Percentiles rank a stretch among this genome's conserved stretches.
Evolutionary conservation across 2,888 invertebrate species (phyloP).

Genomic region (Galerucella calmariensis): DNA sequence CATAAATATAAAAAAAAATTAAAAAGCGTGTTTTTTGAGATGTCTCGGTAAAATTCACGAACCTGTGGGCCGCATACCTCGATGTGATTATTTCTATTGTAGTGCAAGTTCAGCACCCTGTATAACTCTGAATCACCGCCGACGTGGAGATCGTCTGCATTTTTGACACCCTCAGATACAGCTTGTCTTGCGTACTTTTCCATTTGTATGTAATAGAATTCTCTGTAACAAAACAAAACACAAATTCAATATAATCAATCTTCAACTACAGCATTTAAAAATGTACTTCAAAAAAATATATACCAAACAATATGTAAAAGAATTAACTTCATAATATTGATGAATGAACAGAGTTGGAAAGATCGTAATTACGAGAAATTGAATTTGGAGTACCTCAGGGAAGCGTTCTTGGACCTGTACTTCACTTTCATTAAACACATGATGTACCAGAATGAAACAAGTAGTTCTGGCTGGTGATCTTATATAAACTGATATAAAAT

Average conservation of each 20-base stretch:
- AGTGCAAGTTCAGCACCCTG: conserved; percentile 97
- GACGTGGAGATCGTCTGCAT: conserved; percentile 92
- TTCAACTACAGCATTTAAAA: background rate
- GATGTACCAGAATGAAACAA: no score
- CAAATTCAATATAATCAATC: background rate
- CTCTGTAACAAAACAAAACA: conserved; percentile 75
- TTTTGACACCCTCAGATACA: conserved; percentile 94
- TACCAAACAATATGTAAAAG: no score
- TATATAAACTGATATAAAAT: no score
- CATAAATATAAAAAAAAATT: conserved; percentile 33
- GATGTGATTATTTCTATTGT: conserved; percentile 97
- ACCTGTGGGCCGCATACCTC: conserved; percentile 83
- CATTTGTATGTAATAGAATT: conserved; percentile 99
- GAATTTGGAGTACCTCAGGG: no score
- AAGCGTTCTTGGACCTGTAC: no score
- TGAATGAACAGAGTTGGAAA: no score
- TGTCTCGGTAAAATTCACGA: conserved; percentile 66
- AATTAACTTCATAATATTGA: no score
- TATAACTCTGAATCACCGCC: conserved; percentile 96
- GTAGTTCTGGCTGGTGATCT: no score
- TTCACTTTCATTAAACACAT: no score
- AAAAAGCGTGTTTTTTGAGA: conserved; percentile 45
- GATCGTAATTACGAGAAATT: no score
- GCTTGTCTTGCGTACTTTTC: conserved; percentile 99
- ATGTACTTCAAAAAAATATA: background rate